phyloP scores from a whole-genome alignment of 2,888 invertebrate species.

The Iselma pallidipennis region DNA sequence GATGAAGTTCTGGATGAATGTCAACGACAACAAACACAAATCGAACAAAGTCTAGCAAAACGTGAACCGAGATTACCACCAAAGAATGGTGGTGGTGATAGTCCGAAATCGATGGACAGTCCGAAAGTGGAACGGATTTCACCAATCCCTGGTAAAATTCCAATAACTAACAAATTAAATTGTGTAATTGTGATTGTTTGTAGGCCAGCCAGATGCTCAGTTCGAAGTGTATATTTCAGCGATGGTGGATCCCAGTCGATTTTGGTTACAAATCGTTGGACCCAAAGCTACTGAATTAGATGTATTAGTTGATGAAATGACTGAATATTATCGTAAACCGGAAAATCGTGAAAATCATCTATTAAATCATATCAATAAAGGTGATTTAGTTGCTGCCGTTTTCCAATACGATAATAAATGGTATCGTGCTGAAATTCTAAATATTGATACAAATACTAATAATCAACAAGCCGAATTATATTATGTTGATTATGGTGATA shows the following conservation, averaged over 20 bases:
- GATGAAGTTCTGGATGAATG: slow-evolving; percentile 68
- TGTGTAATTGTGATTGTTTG: slow-evolving; percentile 1
- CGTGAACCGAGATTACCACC: slow-evolving; percentile 59
- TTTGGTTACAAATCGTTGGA: slow-evolving; percentile 87
- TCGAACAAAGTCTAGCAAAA: slow-evolving; percentile 57
- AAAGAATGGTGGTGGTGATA: slow-evolving; percentile 31
- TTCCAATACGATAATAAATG: slow-evolving; percentile 82
- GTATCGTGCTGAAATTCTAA: slow-evolving; percentile 73
- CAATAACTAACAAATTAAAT: background rate
- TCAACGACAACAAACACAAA: slow-evolving; percentile 52
- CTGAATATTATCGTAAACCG: slow-evolving; percentile 71
- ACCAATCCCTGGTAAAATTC: slow-evolving; percentile 41
- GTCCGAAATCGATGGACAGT: slow-evolving; percentile 24
- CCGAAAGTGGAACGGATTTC: slow-evolving; percentile 48
- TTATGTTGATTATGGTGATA: slow-evolving; percentile 89
- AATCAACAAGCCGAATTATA: slow-evolving; percentile 71
- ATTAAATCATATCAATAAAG: slow-evolving; percentile 61
- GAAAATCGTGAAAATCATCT: slow-evolving; percentile 67
- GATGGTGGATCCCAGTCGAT: slow-evolving; percentile 74
- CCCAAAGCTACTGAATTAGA: slow-evolving; percentile 75
- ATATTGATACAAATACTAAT: slow-evolving; percentile 62
- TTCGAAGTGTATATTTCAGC: slow-evolving; percentile 89
- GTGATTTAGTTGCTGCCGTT: slow-evolving; percentile 84
- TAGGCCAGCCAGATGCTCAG: slow-evolving; percentile 60
- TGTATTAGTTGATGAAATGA: slow-evolving; percentile 80